phyloP scores from a whole-genome alignment of 2,888 invertebrate genomes.

The Selenia dentaria region DNA sequence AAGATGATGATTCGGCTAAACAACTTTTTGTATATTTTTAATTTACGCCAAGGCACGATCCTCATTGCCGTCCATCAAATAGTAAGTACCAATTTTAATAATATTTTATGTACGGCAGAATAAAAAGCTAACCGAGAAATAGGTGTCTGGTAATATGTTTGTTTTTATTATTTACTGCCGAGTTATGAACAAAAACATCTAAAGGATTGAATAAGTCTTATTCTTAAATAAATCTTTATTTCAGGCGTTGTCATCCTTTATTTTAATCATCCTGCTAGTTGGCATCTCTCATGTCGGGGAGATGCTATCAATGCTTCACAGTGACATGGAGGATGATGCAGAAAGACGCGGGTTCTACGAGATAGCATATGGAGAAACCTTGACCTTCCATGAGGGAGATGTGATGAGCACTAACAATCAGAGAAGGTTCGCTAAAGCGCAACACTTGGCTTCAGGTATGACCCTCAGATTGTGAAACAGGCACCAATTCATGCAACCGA shows the following conservation, averaged over 20 bases:
- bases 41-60: constrained; percentile 81
- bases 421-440: constrained; percentile 76
- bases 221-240: too few relatives aligned
- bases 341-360: constrained; percentile 72
- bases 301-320: constrained; percentile 76
- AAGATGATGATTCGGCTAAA: constrained; percentile 76
- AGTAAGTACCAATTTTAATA: constrained; percentile 59
- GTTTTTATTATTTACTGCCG: too few relatives aligned
- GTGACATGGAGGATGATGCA: constrained; percentile 80
- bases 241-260: constrained; percentile 77
- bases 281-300: constrained; percentile 78
- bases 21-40: constrained; percentile 78
- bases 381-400: constrained; percentile 66
- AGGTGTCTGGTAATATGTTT: too few relatives aligned
- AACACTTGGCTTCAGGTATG: constrained; percentile 75
- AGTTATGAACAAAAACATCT: too few relatives aligned
- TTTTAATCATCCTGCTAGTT: constrained; percentile 74
- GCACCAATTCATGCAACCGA: too few relatives aligned
- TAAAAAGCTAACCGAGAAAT: too few relatives aligned
- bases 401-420: constrained; percentile 77
- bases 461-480: constrained; percentile 6
- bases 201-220: too few relatives aligned
- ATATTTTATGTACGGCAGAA: too few relatives aligned
- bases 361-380: constrained; percentile 59
- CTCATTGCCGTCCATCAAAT: constrained; percentile 83